Evolutionary conservation across 2,888 invertebrate genomes (phyloP).

Genomic region (Laothoe populi): DNA sequence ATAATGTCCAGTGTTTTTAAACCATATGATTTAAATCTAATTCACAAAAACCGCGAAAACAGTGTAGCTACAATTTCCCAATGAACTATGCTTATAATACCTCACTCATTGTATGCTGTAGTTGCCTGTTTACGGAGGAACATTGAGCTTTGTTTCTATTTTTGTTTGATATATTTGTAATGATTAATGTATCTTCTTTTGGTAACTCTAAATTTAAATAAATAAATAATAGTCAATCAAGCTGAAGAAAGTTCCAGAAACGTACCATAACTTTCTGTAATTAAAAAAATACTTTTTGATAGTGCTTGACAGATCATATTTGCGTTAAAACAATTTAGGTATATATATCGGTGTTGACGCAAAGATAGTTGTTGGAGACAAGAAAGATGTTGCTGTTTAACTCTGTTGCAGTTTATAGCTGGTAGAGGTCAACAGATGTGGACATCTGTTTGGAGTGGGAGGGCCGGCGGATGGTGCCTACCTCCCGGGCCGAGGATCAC

Average conservation of each 20-base stretch:
- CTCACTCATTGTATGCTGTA: too few relatives aligned
- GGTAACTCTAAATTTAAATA: too few relatives aligned
- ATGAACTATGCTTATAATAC: too few relatives aligned
- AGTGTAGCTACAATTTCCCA: neutral
- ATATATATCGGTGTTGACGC: neutral
- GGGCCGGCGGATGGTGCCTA: constrained; percentile 59
- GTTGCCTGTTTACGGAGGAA: too few relatives aligned
- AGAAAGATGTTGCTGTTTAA: neutral
- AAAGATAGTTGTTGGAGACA: neutral
- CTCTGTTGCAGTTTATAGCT: constrained; percentile 54
- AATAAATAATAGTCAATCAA: too few relatives aligned
- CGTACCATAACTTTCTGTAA: too few relatives aligned
- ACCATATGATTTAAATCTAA: neutral
- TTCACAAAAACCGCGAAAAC: neutral
- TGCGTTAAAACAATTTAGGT: neutral
- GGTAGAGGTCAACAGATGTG: constrained; percentile 65
- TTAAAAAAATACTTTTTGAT: too few relatives aligned
- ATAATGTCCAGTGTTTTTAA: neutral
- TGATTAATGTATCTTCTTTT: too few relatives aligned
- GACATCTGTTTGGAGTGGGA: constrained; percentile 63
- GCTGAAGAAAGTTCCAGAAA: too few relatives aligned
- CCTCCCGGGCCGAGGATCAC: constrained; percentile 85
- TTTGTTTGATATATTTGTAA: too few relatives aligned
- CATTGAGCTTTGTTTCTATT: too few relatives aligned
- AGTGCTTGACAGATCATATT: too few relatives aligned